Base-by-base conservation (phyloP, 2,113 vertebrate genomes). In the Centropus unirufus region DNA sequence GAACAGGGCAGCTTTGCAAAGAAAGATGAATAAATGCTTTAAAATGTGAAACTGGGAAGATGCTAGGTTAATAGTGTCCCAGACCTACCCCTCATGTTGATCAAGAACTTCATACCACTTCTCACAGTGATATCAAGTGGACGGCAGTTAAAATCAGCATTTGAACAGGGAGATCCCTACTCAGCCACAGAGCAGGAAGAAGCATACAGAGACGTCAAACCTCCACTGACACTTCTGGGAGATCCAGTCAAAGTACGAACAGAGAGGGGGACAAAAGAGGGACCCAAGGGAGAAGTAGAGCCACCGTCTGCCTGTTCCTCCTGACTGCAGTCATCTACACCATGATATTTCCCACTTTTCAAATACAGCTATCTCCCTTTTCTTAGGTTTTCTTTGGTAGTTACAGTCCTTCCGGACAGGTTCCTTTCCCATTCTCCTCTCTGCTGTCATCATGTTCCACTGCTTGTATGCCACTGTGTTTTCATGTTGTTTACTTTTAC, bases 261-360 rank as follows among this genome's bases (percentile, higher is more conserved):
- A 49, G 47, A 49, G 47, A 49, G 47, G 21, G 47, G 21, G 23
- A 49, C 21, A 49, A 11, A 23, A 20, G 47, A 49, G 21, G 47
- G 10, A 49, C 23, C 47, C 47, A 49, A 49, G 47, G 47, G 47
- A 49, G 47, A 22, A 49, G 42, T 21, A 67, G 52, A 79, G 67
- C 14, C 1, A 1, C 3, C 4, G 0, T 18, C 58, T 49, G 7
- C 17, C 18, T 78, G 3, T 23, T 75, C 78, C 40, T 51, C 44
- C 46, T 58, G 47, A 67, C 55, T 59, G n/a, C 40, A 79, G 22
- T 23, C 34, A 78, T 14, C 40, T 54, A 30, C 57, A 88, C 19
- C 8, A 4, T 30, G 17, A 34, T 57, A 15, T 39, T 78, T 85
- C 32, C 10, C 6, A 61, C 34, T 72, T 81, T 74, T 51, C 32